Percentiles rank a stretch among this genome's conserved stretches.
Conservation (phyloP, 2,113 vertebrate genomes). For the Hirundichthys speculiger region DNA sequence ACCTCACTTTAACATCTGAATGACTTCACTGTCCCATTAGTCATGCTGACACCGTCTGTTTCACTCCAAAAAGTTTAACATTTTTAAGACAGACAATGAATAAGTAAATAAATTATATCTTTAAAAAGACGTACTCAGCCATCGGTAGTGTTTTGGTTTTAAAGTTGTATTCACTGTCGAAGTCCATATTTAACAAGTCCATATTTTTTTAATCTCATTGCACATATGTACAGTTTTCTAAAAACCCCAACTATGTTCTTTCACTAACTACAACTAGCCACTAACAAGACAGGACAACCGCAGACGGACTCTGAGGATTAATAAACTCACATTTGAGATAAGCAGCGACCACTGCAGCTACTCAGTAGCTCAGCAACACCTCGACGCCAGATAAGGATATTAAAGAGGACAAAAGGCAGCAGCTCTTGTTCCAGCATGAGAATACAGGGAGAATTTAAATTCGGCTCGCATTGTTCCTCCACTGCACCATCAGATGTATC, state of each 20-base stretch:
- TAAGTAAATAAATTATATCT: too few relatives aligned
- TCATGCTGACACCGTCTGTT: too few relatives aligned
- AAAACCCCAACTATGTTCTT: too few relatives aligned
- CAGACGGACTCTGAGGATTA: slow-evolving; percentile 40
- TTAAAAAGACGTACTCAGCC: too few relatives aligned
- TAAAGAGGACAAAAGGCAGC: slow-evolving; percentile 34
- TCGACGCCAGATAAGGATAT: slow-evolving; percentile 61
- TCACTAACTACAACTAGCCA: too few relatives aligned
- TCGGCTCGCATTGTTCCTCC: background rate
- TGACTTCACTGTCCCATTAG: slow-evolving; percentile 43
- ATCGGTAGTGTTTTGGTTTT: too few relatives aligned
- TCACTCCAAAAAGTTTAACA: too few relatives aligned
- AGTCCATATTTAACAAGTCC: too few relatives aligned
- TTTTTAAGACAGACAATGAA: too few relatives aligned
- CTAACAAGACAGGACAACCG: slow-evolving; percentile 37
- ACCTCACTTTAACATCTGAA: slow-evolving; percentile 48
- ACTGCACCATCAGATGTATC: background rate
- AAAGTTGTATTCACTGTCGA: too few relatives aligned
- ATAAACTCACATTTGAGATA: slow-evolving; percentile 51
- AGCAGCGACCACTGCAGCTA: slow-evolving; percentile 32
- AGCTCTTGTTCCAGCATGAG: slow-evolving; percentile 31
- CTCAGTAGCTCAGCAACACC: slow-evolving; percentile 49
- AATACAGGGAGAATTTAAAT: slow-evolving; percentile 3
- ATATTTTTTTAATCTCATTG: too few relatives aligned
- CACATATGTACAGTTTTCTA: too few relatives aligned